A percentile compares a stretch with the other conserved stretches of the same genome.
These are phyloP conservation scores for Chaetophractus vellerosus DNA, from an alignment of 2,797 vertebrate genomes.

Conservation along the genomic window DNA sequence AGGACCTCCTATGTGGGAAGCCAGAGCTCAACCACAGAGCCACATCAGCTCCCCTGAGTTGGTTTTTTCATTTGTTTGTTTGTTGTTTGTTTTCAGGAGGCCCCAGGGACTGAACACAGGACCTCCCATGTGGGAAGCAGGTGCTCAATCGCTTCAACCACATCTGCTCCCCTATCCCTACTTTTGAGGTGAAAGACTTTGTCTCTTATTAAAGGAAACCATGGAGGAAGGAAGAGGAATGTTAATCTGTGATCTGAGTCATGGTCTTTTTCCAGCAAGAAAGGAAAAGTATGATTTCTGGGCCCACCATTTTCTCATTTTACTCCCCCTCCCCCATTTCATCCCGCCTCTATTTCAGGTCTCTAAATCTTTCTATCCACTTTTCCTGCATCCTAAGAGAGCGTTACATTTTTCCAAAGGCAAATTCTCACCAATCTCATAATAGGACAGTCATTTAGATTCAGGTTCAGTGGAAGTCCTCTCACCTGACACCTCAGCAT, in stretches of 20 bases:
- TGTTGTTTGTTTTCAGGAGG: too few relatives aligned
- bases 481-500: background rate
- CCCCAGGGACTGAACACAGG: too few relatives aligned
- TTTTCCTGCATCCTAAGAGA: background rate
- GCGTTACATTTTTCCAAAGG: background rate
- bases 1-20: too few relatives aligned
- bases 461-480: conserved; percentile 46
- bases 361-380: background rate
- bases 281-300: background rate
- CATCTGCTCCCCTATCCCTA: background rate
- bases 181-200: background rate
- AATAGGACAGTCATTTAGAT: background rate
- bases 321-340: background rate
- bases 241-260: background rate
- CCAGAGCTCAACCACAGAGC: too few relatives aligned
- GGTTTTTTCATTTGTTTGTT: too few relatives aligned
- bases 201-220: conserved; percentile 15
- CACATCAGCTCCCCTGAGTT: too few relatives aligned
- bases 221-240: background rate
- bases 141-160: too few relatives aligned
- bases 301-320: background rate
- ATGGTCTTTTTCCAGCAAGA: background rate
- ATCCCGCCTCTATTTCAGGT: background rate
- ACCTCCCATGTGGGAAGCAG: too few relatives aligned
- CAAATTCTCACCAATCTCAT: background rate